phyloP scores from a whole-genome alignment of 2,888 invertebrate species.

The Pyrrhia umbra region DNA sequence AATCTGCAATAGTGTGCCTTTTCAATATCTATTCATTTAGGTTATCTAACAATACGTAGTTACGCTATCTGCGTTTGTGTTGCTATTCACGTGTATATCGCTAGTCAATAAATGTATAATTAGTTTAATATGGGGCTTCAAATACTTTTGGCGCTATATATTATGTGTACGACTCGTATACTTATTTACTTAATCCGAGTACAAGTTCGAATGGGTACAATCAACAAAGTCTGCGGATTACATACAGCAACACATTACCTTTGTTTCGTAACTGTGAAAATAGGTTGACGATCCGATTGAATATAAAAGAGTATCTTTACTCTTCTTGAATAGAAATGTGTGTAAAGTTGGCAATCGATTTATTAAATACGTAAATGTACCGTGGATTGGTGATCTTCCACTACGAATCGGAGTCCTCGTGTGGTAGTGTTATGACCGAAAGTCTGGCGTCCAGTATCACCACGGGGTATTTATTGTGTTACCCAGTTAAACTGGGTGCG shows the following conservation, averaged over 20 bases:
- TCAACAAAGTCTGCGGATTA: constrained; percentile 23
- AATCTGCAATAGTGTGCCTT: neutral
- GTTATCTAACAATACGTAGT: constrained; percentile 7
- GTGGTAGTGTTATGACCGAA: too few species aligned
- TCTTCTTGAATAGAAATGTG: constrained; percentile 52
- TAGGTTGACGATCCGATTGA: constrained; percentile 51
- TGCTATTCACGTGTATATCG: too few species aligned
- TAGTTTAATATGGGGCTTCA: neutral
- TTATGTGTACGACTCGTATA: neutral
- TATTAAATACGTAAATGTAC: neutral
- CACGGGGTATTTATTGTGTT: too few species aligned
- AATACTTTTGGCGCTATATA: neutral
- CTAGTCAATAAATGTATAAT: too few species aligned
- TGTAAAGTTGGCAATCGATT: constrained; percentile 31
- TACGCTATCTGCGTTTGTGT: constrained; percentile 6
- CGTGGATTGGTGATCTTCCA: constrained; percentile 27
- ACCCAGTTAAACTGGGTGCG: too few species aligned
- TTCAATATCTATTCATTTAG: neutral
- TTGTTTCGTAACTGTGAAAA: constrained; percentile 60
- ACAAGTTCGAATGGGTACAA: neutral
- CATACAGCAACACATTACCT: constrained; percentile 25
- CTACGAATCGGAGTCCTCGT: too few species aligned
- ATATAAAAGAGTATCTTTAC: constrained; percentile 57
- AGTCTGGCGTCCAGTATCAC: too few species aligned
- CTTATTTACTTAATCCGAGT: neutral